Evolutionary conservation across 1,140 invertebrate species (phyloP), one percentile per base, ranked within the genome.

Genomic region (Drosophila jambulina): DNA sequence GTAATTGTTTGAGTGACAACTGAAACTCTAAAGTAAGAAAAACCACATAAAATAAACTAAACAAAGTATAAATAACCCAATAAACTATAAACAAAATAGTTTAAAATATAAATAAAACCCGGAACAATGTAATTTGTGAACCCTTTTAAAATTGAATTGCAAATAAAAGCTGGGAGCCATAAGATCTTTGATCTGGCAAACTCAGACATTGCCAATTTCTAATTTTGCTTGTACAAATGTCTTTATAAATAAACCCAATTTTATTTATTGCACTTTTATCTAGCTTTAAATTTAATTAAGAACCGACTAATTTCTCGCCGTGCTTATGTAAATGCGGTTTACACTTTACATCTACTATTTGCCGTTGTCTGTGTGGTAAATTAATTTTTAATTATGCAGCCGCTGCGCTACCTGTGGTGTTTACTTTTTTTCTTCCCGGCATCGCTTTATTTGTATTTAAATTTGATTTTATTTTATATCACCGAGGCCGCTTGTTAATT

Each of bases 341-440:
- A 46, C 46, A 56, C 75, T 62, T 81, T 42, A 58, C 40, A 29
- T n/a, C 8, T 21, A 43, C 27, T 46, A 45, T 74, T 75, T 62
- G 48, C 58, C 17, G 25, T 42, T 59, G 53, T 54, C 63, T 64
- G 53, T 75, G 77, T 63, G 77, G 68, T 78, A 80, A 87, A 87
- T 87, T 70, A 83, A 88, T 84, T 78, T 87, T 88, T 87, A 87
- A 87, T 87, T 88, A 88, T 88, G 72, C 76, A 60, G 67, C 64
- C 46, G 51, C 42, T 32, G 13, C 19, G 46, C 71, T 65, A 65
- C 65, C 45, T 61, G 60, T 38, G 72, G 74, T 90, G 77, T 88
- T 88, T 87, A 87, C 84, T 80, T 87, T 83, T 88, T 87, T 87
- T 57, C 62, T 84, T 71, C 72, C 68, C 21, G 84, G 84, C 84